phyloP scores from a whole-genome alignment of 2,888 invertebrate species.

The Aradus depressus region DNA sequence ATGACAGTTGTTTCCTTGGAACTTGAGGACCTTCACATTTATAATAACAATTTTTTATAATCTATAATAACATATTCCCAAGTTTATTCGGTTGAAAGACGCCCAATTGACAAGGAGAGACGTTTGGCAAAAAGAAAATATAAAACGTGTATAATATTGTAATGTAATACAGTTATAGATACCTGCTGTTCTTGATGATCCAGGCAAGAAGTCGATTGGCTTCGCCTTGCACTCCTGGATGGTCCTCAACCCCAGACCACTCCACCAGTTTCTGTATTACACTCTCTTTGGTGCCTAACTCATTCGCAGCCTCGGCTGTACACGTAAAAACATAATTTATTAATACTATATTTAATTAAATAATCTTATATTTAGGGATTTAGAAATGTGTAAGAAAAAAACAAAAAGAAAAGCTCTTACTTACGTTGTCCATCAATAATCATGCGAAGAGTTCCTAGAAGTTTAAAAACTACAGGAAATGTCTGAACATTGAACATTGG shows the following conservation, averaged over 20 bases:
- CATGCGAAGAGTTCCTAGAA: slow-evolving; percentile 76
- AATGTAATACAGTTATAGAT: too few species aligned
- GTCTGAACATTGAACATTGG: slow-evolving; percentile 55
- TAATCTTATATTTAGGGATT: not conserved
- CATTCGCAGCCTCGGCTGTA: slow-evolving; percentile 41
- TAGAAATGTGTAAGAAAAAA: not conserved
- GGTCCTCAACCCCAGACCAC: slow-evolving; percentile 67
- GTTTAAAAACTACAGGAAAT: slow-evolving; percentile 68
- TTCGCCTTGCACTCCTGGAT: slow-evolving; percentile 75
- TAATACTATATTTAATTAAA: not conserved
- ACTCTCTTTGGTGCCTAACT: slow-evolving; percentile 49
- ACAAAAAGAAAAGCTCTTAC: not conserved
- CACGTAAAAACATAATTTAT: not conserved
- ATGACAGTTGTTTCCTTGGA: too few species aligned
- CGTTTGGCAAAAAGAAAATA: too few species aligned
- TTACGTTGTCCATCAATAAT: slow-evolving; percentile 72
- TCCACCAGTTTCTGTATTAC: slow-evolving; percentile 56
- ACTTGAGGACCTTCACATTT: too few species aligned
- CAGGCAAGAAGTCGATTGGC: slow-evolving; percentile 67
- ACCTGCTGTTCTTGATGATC: slow-evolving; percentile 57
- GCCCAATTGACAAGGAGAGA: too few species aligned
- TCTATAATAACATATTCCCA: too few species aligned
- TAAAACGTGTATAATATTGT: too few species aligned
- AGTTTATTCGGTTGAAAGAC: not conserved
- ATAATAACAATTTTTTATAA: too few species aligned